Percentiles rank a stretch among this genome's conserved stretches.
Evolutionary conservation across 2,888 invertebrate species (phyloP).

Genomic region (Lydus trimaculatus): DNA sequence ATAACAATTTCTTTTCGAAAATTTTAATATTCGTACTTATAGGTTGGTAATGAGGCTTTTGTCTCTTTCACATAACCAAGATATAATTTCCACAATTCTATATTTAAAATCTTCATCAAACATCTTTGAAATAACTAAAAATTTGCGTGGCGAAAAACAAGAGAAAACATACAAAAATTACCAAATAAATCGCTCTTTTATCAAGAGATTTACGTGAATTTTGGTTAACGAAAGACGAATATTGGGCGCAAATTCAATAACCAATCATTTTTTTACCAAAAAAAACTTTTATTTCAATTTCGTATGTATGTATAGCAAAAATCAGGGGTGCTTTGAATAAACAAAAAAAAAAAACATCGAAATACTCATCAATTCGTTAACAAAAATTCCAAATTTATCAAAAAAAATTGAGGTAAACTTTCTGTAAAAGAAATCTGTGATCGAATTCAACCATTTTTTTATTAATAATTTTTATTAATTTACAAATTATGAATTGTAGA

Average conservation of each 20-base stretch:
- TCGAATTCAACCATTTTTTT: background rate
- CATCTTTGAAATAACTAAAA: conserved; percentile 94
- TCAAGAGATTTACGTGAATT: conserved; percentile 30
- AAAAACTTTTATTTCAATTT: conserved; percentile 32
- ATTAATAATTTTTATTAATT: background rate
- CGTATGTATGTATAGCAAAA: no score
- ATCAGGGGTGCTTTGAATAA: conserved; percentile 13
- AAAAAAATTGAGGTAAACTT: background rate
- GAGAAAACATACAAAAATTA: no score
- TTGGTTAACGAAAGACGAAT: conserved; percentile 48
- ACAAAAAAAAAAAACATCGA: conserved; percentile 37
- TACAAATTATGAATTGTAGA: background rate
- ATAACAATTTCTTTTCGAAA: no score
- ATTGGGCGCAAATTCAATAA: conserved; percentile 38
- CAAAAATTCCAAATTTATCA: conserved; percentile 42
- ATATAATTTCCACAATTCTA: conserved; percentile 98
- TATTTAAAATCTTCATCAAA: conserved; percentile 97
- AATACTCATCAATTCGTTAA: conserved; percentile 43
- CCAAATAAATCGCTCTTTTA: no score
- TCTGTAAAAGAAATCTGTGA: background rate
- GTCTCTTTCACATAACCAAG: conserved; percentile 98
- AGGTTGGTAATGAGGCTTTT: conserved; percentile 89
- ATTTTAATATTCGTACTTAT: conserved; percentile 92
- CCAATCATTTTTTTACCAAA: conserved; percentile 32
- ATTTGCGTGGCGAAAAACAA: no score